Evolutionary conservation across 2,113 vertebrate genomes (phyloP).

Genomic region (Apistogramma diplotaenia): DNA sequence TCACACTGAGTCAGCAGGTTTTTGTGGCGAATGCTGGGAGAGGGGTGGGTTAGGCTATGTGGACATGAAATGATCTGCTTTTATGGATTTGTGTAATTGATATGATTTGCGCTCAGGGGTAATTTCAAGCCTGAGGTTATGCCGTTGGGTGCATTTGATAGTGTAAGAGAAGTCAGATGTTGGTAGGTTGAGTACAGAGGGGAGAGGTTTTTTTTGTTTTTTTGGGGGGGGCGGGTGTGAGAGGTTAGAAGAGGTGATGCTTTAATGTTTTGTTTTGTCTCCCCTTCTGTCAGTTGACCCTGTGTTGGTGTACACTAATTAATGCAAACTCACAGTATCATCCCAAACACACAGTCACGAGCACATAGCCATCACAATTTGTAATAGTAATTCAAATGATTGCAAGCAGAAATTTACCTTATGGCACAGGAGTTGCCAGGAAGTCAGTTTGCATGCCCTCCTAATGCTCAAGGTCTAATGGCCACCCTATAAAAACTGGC

Average conservation of each 20-base stretch:
- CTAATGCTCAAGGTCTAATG: neutral
- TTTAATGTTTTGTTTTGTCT: conserved; percentile 1
- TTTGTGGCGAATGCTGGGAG: conserved; percentile 29
- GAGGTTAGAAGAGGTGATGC: conserved; percentile 7
- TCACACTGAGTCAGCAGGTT: conserved; percentile 62
- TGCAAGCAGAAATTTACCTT: neutral
- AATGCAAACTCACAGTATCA: neutral
- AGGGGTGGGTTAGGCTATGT: conserved; percentile 42
- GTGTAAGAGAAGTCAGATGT: conserved; percentile 29
- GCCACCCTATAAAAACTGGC: neutral
- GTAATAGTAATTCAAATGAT: neutral
- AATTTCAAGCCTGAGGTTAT: conserved; percentile 50
- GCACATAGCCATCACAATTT: neutral
- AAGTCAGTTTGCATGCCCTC: neutral
- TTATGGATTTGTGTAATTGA: conserved; percentile 75
- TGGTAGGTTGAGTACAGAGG: conserved; percentile 26
- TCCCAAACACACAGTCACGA: neutral
- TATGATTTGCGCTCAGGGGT: conserved; percentile 65
- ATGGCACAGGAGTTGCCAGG: neutral
- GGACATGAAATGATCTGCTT: conserved; percentile 68
- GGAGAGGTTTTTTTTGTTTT: no score
- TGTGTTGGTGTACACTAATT: neutral
- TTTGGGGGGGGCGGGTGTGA: neutral
- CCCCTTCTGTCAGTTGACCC: conserved; percentile 24
- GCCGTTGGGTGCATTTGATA: conserved; percentile 19